phyloP scores from a whole-genome alignment of 2,113 vertebrate species.

The Cephalopterus ornatus region DNA sequence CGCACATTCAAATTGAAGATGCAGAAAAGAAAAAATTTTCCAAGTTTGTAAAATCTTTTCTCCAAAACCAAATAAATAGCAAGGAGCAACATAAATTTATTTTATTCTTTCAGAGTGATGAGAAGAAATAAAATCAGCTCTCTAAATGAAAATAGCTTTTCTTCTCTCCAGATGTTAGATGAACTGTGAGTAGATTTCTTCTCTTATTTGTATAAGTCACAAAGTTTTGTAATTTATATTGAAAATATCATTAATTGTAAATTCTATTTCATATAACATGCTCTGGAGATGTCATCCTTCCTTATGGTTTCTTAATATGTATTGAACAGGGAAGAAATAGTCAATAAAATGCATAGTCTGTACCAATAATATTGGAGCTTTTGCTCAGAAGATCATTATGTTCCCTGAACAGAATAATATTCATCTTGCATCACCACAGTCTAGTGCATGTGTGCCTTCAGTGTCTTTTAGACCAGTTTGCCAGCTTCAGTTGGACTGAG shows the following conservation, averaged over 20 bases:
- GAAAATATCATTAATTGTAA: neutral
- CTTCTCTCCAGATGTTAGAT: constrained; percentile 84
- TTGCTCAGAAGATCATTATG: neutral
- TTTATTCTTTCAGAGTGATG: constrained; percentile 81
- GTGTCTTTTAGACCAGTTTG: neutral
- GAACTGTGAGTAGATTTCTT: constrained; percentile 86
- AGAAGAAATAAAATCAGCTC: constrained; percentile 87
- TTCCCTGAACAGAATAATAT: neutral
- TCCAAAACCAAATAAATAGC: neutral
- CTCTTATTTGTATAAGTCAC: neutral
- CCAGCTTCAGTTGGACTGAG: neutral
- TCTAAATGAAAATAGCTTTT: constrained; percentile 84
- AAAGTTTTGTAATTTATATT: neutral
- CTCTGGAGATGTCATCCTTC: neutral
- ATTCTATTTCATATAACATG: neutral
- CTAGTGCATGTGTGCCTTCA: neutral
- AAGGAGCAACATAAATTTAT: neutral
- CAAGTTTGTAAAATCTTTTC: neutral
- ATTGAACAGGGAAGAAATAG: neutral
- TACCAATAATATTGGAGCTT: neutral
- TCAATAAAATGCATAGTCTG: neutral
- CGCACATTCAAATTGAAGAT: neutral
- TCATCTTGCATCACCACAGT: neutral
- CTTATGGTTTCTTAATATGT: neutral
- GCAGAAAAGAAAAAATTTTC: neutral